phyloP scores from a whole-genome alignment of 2,113 vertebrate genomes.

The Eonycteris spelaea region DNA sequence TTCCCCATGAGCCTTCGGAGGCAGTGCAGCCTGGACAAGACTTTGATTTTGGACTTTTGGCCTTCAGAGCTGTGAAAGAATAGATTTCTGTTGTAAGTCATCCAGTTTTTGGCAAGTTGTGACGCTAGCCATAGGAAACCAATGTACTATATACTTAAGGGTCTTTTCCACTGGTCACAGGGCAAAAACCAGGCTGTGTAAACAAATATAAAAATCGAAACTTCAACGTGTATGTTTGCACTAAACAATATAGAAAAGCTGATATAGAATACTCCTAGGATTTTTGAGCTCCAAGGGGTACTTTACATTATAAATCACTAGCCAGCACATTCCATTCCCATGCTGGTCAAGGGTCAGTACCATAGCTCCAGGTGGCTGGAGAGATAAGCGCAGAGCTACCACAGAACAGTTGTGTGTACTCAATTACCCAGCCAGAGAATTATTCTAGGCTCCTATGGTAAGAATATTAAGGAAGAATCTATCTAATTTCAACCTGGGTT shows the following conservation, averaged over 20 bases:
- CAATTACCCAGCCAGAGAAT: not conserved
- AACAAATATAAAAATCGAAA: not conserved
- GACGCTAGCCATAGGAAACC: not conserved
- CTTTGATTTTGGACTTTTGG: not conserved
- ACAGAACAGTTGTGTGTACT: not conserved
- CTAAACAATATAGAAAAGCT: not conserved
- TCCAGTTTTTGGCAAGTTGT: not conserved
- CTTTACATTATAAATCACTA: not conserved
- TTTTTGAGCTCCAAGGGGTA: not conserved
- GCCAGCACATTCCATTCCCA: not conserved
- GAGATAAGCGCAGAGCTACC: not conserved
- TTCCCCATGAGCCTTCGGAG: not conserved
- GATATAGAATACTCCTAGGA: not conserved
- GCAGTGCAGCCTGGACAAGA: not conserved
- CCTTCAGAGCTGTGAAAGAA: not conserved
- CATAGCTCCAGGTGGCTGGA: not conserved
- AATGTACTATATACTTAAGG: not conserved
- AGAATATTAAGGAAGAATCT: not conserved
- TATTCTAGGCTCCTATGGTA: not conserved
- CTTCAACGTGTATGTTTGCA: not conserved
- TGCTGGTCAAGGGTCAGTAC: not conserved
- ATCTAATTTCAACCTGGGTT: not conserved
- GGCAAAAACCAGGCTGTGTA: not conserved
- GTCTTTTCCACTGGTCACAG: not conserved
- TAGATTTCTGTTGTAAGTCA: not conserved